Percentiles rank a stretch among this genome's conserved stretches.
Evolutionary conservation across 2,888 invertebrate species (phyloP).

Genomic region (Caenorhabditis sp.): DNA sequence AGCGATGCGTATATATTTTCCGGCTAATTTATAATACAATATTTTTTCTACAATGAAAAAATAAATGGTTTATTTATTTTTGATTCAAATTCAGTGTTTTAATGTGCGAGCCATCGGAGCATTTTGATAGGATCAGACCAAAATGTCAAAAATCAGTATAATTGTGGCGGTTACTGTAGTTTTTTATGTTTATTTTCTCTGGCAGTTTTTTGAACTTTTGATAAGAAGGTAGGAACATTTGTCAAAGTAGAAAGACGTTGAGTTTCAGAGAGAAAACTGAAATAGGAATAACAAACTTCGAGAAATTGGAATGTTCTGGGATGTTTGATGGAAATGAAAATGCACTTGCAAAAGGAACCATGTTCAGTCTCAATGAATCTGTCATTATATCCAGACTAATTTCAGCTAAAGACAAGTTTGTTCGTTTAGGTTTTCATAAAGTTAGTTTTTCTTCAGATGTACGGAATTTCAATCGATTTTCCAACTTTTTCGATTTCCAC

Average conservation of each 20-base stretch:
- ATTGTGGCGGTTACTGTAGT: too few species aligned
- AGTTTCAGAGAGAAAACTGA: slow-evolving; percentile 4
- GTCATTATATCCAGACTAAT: slow-evolving; percentile 6
- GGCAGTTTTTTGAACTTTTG: not conserved
- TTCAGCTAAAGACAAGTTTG: slow-evolving; percentile 4
- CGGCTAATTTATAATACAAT: not conserved
- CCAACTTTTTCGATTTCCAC: slow-evolving; percentile 12
- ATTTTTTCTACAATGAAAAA: not conserved
- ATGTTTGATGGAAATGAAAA: slow-evolving; percentile 26
- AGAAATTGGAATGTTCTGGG: slow-evolving; percentile 20
- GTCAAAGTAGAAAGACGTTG: not conserved
- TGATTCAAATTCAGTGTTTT: not conserved
- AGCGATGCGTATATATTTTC: slow-evolving; percentile 3
- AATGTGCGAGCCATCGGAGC: not conserved
- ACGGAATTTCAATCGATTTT: slow-evolving; percentile 31
- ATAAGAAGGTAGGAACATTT: not conserved
- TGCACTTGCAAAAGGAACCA: slow-evolving; percentile 15
- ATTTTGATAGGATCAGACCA: not conserved
- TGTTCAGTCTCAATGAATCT: slow-evolving; percentile 19
- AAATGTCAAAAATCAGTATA: too few species aligned
- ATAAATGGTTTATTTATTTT: not conserved
- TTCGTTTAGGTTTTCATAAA: not conserved
- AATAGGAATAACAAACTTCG: slow-evolving; percentile 5
- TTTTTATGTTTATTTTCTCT: slow-evolving; percentile 4
- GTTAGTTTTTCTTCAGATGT: slow-evolving; percentile 12